phyloP scores from a whole-genome alignment of 2,888 invertebrate species.

The Cheilosia grossa region DNA sequence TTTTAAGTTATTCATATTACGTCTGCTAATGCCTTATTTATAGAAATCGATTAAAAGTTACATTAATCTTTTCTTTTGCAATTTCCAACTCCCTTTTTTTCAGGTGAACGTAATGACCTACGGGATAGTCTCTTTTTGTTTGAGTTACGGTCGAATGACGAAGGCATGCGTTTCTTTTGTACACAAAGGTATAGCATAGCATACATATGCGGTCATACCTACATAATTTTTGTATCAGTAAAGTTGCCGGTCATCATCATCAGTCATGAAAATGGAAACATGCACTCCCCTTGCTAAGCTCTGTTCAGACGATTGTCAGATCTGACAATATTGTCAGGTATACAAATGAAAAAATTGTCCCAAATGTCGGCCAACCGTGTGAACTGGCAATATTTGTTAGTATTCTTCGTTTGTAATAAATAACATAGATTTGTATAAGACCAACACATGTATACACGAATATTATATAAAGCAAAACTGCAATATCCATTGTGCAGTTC shows the following conservation, averaged over 20 bases:
- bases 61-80: not conserved
- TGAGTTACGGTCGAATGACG: not conserved
- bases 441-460: too few species aligned
- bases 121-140: not conserved
- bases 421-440: too few species aligned
- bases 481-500: too few species aligned
- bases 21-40: not conserved
- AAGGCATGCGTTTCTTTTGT: not conserved
- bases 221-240: not conserved
- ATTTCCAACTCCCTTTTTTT: not conserved
- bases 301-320: too few species aligned
- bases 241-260: not conserved
- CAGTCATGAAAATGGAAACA: slow-evolving; percentile 63
- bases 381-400: too few species aligned
- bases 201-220: not conserved
- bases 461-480: too few species aligned
- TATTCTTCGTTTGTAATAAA: too few species aligned
- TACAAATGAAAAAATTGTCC: too few species aligned
- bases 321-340: too few species aligned
- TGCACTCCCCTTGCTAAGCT: too few species aligned
- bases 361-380: too few species aligned
- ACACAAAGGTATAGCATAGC: not conserved
- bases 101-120: not conserved
- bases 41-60: not conserved
- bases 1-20: not conserved